Percentiles rank a stretch among this genome's conserved stretches.
Conservation (phyloP, 2,113 vertebrate genomes). For the Pelecanus crispus region DNA sequence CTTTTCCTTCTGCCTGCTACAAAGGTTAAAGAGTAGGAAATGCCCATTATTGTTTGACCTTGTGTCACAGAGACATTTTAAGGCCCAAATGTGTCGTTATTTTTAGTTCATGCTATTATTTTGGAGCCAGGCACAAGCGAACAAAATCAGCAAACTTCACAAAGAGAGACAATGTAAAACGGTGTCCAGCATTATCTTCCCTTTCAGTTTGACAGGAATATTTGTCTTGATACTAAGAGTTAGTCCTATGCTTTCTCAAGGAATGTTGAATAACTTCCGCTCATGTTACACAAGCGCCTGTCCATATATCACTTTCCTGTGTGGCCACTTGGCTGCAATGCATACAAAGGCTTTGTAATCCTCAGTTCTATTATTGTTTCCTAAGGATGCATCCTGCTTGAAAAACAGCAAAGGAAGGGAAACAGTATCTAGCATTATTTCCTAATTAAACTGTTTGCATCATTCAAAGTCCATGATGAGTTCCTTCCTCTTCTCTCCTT, state of each 20-base stretch:
- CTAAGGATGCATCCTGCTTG: constrained; percentile 62
- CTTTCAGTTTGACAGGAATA: constrained; percentile 31
- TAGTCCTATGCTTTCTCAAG: constrained; percentile 32
- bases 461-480: constrained; percentile 36
- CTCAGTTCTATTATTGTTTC: constrained; percentile 51
- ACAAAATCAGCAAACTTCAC: constrained; percentile 18
- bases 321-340: constrained; percentile 37
- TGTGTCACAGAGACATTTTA: constrained; percentile 54
- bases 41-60: constrained; percentile 67
- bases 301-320: constrained; percentile 54
- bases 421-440: constrained; percentile 53
- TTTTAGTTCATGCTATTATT: constrained; percentile 59
- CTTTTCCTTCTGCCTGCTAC: constrained; percentile 71
- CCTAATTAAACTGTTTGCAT: constrained; percentile 63
- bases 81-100: constrained; percentile 44
- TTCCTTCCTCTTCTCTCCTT: constrained; percentile 55
- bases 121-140: background rate
- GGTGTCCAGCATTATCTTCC: constrained; percentile 3
- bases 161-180: background rate
- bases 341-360: constrained; percentile 38
- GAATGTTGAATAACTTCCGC: constrained; percentile 56
- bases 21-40: constrained; percentile 74
- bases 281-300: constrained; percentile 23
- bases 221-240: constrained; percentile 2
- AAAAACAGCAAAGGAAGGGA: constrained; percentile 61